Evolutionary conservation across 2,888 invertebrate genomes (phyloP).

Genomic region (Amaurobius ferox): DNA sequence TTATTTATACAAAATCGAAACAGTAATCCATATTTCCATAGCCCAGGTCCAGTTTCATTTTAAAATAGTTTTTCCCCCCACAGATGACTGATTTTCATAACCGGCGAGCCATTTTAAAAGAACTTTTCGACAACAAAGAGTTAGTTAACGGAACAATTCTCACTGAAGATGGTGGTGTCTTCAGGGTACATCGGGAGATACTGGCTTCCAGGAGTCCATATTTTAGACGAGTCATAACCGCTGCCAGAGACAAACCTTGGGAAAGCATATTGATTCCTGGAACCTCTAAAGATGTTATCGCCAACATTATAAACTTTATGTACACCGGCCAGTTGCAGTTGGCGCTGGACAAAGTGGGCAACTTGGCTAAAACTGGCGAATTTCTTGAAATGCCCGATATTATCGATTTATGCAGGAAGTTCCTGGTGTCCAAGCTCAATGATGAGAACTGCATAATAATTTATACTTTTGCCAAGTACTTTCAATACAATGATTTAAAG

Average conservation of each 20-base stretch:
- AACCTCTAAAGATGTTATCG: slow-evolving; percentile 80
- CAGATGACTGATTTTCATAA: too few relatives aligned
- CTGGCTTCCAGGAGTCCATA: slow-evolving; percentile 86
- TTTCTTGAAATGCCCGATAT: slow-evolving; percentile 86
- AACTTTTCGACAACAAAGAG: slow-evolving; percentile 34
- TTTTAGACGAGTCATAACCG: slow-evolving; percentile 83
- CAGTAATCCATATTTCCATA: too few relatives aligned
- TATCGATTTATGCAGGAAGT: slow-evolving; percentile 84
- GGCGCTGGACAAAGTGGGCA: slow-evolving; percentile 83
- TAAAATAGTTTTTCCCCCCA: too few relatives aligned
- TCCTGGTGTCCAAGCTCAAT: slow-evolving; percentile 82
- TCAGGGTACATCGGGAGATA: slow-evolving; percentile 84
- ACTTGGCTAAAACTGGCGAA: slow-evolving; percentile 84
- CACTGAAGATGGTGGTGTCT: slow-evolving; percentile 78
- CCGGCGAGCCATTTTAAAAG: slow-evolving; percentile 19
- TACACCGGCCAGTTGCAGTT: slow-evolving; percentile 85
- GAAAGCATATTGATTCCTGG: slow-evolving; percentile 81
- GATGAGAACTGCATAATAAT: slow-evolving; percentile 85
- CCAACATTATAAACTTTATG: slow-evolving; percentile 84
- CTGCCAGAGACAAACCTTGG: slow-evolving; percentile 79
- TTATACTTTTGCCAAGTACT: slow-evolving; percentile 84
- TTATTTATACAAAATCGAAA: too few relatives aligned
- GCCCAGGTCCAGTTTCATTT: too few relatives aligned
- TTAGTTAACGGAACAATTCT: slow-evolving; percentile 29
- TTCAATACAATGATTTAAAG: slow-evolving; percentile 84